phyloP scores from a whole-genome alignment of 2,797 vertebrate species.

The Cossypha heuglini region DNA sequence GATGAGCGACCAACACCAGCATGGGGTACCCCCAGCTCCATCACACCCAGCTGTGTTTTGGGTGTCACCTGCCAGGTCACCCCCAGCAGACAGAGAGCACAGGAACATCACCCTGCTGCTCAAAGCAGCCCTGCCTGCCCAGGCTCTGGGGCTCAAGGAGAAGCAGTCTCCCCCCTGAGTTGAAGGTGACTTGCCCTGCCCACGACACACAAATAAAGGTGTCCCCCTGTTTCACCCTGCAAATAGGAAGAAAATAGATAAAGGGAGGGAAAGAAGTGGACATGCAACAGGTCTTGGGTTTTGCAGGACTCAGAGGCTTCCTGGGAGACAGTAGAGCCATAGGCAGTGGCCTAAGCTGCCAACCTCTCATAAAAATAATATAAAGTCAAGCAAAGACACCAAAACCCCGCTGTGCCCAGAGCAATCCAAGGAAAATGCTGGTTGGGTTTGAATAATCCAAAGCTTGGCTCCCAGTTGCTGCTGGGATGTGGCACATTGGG shows the following conservation, averaged over 20 bases:
- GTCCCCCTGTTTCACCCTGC: not conserved
- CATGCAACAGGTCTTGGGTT: not conserved
- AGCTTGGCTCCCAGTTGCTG: not conserved
- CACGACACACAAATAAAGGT: not conserved
- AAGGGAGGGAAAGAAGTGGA: rapidly evolving
- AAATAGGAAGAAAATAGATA: not conserved
- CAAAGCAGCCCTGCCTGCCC: not conserved
- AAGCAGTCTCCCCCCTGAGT: rapidly evolving
- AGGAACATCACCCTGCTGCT: rapidly evolving
- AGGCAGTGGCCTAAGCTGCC: not conserved
- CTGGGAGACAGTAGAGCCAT: not conserved
- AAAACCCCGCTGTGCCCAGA: not conserved
- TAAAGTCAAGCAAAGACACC: not conserved
- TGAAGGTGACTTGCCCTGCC: not conserved
- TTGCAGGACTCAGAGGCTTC: not conserved
- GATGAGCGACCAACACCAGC: not conserved
- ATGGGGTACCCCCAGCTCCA: rapidly evolving
- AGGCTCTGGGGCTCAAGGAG: not conserved
- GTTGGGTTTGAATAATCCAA: not conserved
- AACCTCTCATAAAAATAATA: not conserved
- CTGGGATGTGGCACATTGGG: not conserved
- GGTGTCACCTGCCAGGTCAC: not conserved
- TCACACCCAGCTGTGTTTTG: rapidly evolving
- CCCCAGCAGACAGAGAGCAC: rapidly evolving
- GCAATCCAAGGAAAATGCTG: not conserved